Evolutionary conservation across 1,140 invertebrate species (phyloP).

Genomic region (Drosophila sp.): DNA sequence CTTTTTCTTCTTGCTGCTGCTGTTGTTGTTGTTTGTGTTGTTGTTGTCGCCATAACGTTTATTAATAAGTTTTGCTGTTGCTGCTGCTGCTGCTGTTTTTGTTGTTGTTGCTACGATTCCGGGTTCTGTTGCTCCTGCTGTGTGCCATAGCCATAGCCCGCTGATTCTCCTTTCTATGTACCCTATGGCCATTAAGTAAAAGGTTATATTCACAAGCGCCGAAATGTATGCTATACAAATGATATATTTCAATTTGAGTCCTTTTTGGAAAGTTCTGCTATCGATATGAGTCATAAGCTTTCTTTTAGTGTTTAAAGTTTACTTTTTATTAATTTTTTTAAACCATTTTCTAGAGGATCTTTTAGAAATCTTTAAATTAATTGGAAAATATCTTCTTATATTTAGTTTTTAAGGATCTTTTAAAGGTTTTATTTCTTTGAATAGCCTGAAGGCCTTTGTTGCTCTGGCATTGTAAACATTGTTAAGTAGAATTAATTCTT

Average conservation of each 20-base stretch:
- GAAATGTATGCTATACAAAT: not conserved
- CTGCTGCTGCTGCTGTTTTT: conserved; percentile 58
- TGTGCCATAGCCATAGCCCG: conserved; percentile 5
- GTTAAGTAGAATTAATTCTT: no score
- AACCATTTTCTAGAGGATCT: no score
- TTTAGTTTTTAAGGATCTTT: no score
- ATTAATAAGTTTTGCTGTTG: conserved; percentile 70
- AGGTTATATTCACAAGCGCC: not conserved
- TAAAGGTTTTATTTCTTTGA: no score
- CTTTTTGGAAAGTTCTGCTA: no score
- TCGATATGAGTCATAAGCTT: no score
- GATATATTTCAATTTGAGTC: not conserved
- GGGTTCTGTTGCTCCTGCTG: conserved; percentile 64
- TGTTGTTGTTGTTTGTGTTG: conserved; percentile 40
- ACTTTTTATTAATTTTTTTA: no score
- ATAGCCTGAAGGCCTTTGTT: no score
- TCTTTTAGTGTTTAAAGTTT: no score
- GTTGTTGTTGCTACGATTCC: not conserved
- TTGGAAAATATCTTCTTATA: no score
- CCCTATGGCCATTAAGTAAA: conserved; percentile 6
- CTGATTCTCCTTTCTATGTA: not conserved
- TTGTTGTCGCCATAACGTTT: conserved; percentile 75
- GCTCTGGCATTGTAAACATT: no score
- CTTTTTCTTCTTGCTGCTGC: conserved; percentile 31
- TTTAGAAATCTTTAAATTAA: no score